Evolutionary conservation across 2,888 invertebrate genomes (phyloP).

Genomic region (Parnassius orleans): DNA sequence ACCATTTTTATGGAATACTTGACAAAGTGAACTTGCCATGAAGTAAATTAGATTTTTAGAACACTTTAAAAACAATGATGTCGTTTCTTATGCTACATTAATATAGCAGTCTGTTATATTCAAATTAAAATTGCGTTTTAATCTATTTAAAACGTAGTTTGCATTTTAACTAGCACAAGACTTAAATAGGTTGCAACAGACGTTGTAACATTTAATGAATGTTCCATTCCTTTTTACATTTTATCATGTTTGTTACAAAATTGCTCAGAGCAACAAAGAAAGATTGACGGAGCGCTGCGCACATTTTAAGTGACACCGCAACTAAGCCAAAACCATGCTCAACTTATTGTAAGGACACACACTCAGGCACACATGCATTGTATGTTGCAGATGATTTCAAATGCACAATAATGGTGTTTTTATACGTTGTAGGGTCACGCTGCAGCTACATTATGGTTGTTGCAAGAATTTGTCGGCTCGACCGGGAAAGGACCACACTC

Average conservation of each 20-base stretch:
- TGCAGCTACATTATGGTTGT: no score
- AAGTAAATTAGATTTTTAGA: background rate
- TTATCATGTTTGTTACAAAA: slow-evolving; percentile 6
- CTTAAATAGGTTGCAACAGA: slow-evolving; percentile 4
- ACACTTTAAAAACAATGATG: background rate
- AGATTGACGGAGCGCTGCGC: no score
- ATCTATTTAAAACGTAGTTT: slow-evolving; percentile 14
- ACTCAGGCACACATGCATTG: no score
- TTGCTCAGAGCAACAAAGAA: no score
- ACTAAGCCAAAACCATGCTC: no score
- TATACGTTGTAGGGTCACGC: no score
- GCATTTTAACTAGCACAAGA: slow-evolving; percentile 17
- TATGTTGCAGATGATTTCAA: no score
- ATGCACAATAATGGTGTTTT: no score
- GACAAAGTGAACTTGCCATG: slow-evolving; percentile 4
- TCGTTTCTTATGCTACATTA: slow-evolving; percentile 7
- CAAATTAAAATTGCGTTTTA: slow-evolving; percentile 16
- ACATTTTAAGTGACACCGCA: no score
- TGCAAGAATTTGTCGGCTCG: no score
- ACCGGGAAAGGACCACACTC: no score
- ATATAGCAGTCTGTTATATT: background rate
- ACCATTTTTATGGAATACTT: slow-evolving; percentile 22
- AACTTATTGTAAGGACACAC: no score
- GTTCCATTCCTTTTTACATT: slow-evolving; percentile 16
- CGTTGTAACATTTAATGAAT: slow-evolving; percentile 14